A percentile compares a stretch with the other conserved stretches of the same genome.
phyloP scores from a whole-genome alignment of 2,888 invertebrate genomes.

The Autographa pulchrina region DNA sequence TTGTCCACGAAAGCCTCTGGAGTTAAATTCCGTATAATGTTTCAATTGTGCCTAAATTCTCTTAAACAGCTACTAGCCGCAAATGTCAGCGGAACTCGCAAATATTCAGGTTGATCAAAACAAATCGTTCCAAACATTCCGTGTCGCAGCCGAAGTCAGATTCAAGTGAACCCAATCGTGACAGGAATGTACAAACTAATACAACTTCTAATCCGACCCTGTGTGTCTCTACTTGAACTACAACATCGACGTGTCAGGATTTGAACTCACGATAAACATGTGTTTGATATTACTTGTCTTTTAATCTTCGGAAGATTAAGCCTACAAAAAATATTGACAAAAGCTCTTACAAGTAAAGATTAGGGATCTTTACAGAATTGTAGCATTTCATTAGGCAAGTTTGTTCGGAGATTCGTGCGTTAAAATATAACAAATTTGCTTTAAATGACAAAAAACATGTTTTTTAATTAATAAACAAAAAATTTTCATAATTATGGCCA shows the following conservation, averaged over 20 bases:
- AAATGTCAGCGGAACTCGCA: not conserved
- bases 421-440: no score
- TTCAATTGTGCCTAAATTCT: no score
- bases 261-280: conserved; percentile 16
- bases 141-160: not conserved
- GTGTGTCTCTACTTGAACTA: conserved; percentile 31
- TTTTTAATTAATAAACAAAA: no score
- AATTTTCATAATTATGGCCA: no score
- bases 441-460: no score
- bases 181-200: conserved; percentile 8
- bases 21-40: no score
- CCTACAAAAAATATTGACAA: not conserved
- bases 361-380: no score
- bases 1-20: no score
- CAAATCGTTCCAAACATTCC: not conserved
- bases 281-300: not conserved
- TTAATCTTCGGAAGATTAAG: not conserved
- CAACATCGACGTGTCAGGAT: conserved; percentile 9
- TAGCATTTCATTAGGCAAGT: no score
- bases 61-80: not conserved
- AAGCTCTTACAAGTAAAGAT: no score
- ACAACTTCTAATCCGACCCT: conserved; percentile 27
- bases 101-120: conserved; percentile 3
- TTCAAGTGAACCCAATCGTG: conserved; percentile 13
- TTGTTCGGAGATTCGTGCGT: no score